These are phyloP conservation scores for Lithobius niger DNA, from an alignment of 1,140 invertebrate species.

Conservation along the genomic window DNA sequence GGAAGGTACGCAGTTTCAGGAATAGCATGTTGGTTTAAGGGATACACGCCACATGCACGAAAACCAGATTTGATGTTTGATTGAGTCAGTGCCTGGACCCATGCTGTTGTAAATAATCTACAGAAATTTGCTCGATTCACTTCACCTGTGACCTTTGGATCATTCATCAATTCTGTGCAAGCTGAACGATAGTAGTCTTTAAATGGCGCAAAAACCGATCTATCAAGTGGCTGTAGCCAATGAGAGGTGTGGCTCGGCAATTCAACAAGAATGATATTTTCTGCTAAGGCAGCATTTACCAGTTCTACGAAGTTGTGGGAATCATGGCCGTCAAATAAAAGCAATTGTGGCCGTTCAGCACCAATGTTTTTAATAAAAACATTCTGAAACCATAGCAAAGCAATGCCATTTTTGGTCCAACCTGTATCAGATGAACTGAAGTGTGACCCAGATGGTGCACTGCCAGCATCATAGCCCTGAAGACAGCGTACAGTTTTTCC, in stretches of 20 bases:
- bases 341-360: conserved; percentile 8
- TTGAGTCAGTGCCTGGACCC: too few relatives aligned
- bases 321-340: conserved; percentile 12
- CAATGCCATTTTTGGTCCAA: neutral
- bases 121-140: too few relatives aligned
- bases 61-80: too few relatives aligned
- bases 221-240: conserved; percentile 10
- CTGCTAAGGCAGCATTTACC: conserved; percentile 10
- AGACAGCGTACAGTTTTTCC: neutral
- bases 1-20: too few relatives aligned
- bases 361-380: conserved; percentile 1
- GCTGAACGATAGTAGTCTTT: neutral
- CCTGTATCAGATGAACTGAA: neutral
- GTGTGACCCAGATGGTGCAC: neutral
- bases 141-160: too few relatives aligned
- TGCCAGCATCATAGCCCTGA: neutral
- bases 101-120: too few relatives aligned
- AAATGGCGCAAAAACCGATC: neutral
- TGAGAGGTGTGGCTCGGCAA: conserved; percentile 10
- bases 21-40: too few relatives aligned
- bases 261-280: conserved; percentile 7
- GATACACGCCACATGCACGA: too few relatives aligned
- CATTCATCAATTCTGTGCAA: neutral
- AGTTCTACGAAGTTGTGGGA: conserved; percentile 12
- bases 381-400: neutral